A percentile compares a stretch with the other conserved stretches of the same genome.
These are phyloP conservation scores for Sciurus vulgaris DNA, from an alignment of 2,797 vertebrate species.

Conservation along the genomic window DNA sequence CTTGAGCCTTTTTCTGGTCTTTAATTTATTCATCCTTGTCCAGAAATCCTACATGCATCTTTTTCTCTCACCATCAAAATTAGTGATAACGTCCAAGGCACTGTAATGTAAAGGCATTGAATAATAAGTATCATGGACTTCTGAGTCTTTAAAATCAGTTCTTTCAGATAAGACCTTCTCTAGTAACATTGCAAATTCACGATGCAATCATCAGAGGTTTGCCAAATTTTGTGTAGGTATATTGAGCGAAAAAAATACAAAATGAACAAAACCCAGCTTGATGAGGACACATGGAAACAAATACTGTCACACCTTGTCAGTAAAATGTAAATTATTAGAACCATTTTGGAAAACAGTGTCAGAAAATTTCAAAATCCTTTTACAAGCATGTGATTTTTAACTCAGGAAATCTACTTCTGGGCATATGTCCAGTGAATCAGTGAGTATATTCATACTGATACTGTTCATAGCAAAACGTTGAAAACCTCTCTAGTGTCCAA, in stretches of 20 bases:
- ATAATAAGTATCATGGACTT: conserved; percentile 33
- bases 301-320: neutral
- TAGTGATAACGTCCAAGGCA: neutral
- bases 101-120: conserved; percentile 14
- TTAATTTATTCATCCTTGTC: neutral
- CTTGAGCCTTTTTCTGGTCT: conserved; percentile 25
- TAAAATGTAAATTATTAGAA: neutral
- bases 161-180: neutral
- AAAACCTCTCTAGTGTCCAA: neutral
- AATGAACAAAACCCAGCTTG: neutral
- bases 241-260: conserved; percentile 17
- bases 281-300: conserved; percentile 3
- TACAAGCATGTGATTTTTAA: conserved; percentile 14
- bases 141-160: conserved; percentile 5
- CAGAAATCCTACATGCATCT: neutral
- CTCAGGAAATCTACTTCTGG: conserved; percentile 36
- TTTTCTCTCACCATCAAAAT: conserved; percentile 22
- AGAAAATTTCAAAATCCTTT: conserved; percentile 52
- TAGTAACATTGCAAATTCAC: neutral
- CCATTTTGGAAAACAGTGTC: neutral
- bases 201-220: neutral
- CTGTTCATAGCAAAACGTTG: conserved; percentile 7
- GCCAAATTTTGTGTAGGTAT: conserved; percentile 24
- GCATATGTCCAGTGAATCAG: conserved; percentile 34
- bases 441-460: conserved; percentile 37